Conservation (phyloP, 2,113 vertebrate species). For the Hippocampus abdominalis region DNA sequence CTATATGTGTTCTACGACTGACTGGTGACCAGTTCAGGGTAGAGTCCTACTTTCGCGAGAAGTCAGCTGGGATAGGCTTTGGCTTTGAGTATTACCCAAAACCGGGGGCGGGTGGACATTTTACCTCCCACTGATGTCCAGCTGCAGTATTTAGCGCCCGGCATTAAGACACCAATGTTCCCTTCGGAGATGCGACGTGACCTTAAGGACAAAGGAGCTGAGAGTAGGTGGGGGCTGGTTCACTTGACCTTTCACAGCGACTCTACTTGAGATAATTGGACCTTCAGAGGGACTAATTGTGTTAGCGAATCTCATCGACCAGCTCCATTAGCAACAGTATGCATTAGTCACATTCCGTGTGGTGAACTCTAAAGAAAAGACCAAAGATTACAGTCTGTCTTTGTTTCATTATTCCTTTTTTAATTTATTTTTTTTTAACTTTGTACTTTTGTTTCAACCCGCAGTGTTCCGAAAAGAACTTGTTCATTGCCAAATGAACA, state of each 20-base stretch:
- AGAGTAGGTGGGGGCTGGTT: conserved; percentile 24
- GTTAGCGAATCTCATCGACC: conserved; percentile 54
- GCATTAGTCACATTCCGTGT: conserved; percentile 59
- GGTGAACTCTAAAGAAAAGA: conserved; percentile 46
- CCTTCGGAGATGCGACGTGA: conserved; percentile 21
- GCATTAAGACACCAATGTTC: conserved; percentile 13
- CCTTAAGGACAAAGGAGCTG: conserved; percentile 26
- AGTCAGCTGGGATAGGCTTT: too few species aligned
- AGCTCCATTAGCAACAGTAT: conserved; percentile 67
- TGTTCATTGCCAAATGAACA: too few species aligned
- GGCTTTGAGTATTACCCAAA: not conserved
- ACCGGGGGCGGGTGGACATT: not conserved
- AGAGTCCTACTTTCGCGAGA: too few species aligned
- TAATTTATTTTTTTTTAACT: not conserved
- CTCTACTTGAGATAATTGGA: conserved; percentile 71
- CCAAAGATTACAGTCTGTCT: conserved; percentile 13
- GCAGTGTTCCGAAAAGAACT: too few species aligned
- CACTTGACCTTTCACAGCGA: conserved; percentile 62
- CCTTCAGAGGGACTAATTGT: conserved; percentile 67
- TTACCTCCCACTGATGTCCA: not conserved
- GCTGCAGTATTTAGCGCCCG: not conserved
- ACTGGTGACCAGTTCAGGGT: too few species aligned
- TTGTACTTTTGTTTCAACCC: too few species aligned
- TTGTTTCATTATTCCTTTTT: conserved; percentile 17
- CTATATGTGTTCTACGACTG: too few species aligned